These are phyloP conservation scores for Rhabditoides inermis DNA, from an alignment of 2,888 invertebrate genomes.

Conservation along the genomic window DNA sequence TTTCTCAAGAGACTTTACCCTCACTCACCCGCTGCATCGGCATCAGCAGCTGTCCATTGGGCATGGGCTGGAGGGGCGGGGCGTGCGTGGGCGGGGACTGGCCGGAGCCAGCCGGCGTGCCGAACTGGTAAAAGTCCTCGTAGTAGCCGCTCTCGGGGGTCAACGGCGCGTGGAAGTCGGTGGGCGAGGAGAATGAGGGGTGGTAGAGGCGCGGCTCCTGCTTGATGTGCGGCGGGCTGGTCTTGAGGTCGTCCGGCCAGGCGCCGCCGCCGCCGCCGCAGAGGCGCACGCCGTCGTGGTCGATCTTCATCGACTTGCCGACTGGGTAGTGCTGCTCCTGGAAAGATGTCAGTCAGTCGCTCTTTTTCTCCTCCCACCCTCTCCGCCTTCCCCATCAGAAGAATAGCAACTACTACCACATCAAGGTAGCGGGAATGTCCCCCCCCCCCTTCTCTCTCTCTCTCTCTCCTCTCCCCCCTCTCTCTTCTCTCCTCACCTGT, in stretches of 20 bases:
- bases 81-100: conserved; percentile 1
- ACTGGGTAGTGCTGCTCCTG: conserved; percentile 13
- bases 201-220: conserved; percentile 17
- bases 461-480: conserved; percentile 9
- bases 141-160: conserved; percentile 44
- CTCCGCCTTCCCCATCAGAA: too few relatives aligned
- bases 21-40: too few relatives aligned
- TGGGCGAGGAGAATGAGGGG: conserved; percentile 34
- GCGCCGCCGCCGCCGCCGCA: not conserved
- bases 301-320: conserved; percentile 27
- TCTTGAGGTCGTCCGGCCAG: not conserved
- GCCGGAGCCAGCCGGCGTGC: not conserved
- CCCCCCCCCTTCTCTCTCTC: too few relatives aligned
- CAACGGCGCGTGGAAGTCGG: conserved; percentile 32
- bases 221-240: not conserved
- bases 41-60: conserved; percentile 7
- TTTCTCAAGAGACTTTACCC: too few relatives aligned
- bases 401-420: too few relatives aligned
- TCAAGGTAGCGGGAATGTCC: too few relatives aligned
- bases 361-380: too few relatives aligned
- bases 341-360: too few relatives aligned
- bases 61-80: conserved; percentile 1
- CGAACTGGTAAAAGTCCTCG: conserved; percentile 27
- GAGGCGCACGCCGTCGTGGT: conserved; percentile 16
- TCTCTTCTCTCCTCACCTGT: not conserved